Base-by-base conservation (phyloP, 2,888 invertebrate species). In the Choreutis nemorana region DNA sequence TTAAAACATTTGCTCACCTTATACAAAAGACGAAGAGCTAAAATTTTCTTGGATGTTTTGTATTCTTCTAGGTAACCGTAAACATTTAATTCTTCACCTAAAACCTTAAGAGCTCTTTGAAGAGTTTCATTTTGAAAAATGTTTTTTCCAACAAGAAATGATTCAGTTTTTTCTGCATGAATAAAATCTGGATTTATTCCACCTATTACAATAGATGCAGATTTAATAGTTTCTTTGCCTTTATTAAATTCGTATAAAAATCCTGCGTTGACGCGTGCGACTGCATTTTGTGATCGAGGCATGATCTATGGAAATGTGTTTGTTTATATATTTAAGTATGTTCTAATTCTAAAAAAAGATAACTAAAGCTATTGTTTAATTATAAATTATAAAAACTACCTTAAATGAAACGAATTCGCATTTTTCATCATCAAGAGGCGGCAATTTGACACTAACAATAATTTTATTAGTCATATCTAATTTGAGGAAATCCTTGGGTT, bases 231-330 rank as follows among this genome's bases (percentile, higher is more conserved):
- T 1, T 26, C 26, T 20, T 61, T 60, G 24, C 80, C 44, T 16
- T 65, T 32, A 29, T 65, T 50, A 24, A 64, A 27, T 42, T 55
- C 48, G 28, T 86, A 79, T 0, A 85, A 53, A 48, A 90, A 89
- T 4, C 85, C 90, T 7, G 87, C 87, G 47, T 90, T 87, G 0
- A 91, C 85, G 33, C 86, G 81, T 0, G 90, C 89, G 44, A 87
- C 87, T 0, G 87, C 85, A 47, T 87, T 89, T 65, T 88, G 87
- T 1, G 85, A 81, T 32, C 88, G 70, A 1, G 86, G 84, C 82
- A 86, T 87, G 27, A 90, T 83, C 89, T 90, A 46, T 8, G 48
- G 55, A 26, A 15, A 23, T 12, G 8, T 23, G 26, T 11, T 2
- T 26, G 27, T 30, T 16, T 18, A 11, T 20, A 28, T 11, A 14